Conservation (phyloP, 2,888 invertebrate species). For the Encarsia formosa region DNA sequence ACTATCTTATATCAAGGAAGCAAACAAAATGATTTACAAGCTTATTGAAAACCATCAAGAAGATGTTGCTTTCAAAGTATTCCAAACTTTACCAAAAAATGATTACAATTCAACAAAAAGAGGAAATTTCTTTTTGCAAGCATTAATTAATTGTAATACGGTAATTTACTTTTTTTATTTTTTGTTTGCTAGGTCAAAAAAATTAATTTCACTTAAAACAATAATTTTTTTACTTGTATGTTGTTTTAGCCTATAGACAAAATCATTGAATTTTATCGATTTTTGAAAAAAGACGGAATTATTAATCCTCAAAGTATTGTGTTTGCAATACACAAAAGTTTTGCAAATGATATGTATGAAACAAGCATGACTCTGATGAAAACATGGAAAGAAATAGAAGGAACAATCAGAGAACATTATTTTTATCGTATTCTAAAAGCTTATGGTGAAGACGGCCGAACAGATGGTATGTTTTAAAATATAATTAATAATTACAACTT, state of each 20-base stretch:
- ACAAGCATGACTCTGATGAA: conserved; percentile 6
- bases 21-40: conserved; percentile 4
- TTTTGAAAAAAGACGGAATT: conserved; percentile 1
- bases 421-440: conserved; percentile 7
- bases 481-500: neutral
- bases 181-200: neutral
- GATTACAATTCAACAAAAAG: neutral
- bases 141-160: neutral
- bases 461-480: neutral
- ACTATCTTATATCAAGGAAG: neutral
- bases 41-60: conserved; percentile 4
- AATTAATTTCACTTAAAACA: neutral
- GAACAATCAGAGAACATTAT: conserved; percentile 3
- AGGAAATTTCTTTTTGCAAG: conserved; percentile 3
- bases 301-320: neutral
- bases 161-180: neutral
- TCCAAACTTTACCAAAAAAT: neutral
- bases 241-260: conserved; percentile 5
- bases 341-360: conserved; percentile 6
- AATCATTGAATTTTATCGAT: neutral
- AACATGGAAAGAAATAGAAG: conserved; percentile 10
- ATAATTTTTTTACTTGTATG: neutral
- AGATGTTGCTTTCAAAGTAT: conserved; percentile 7
- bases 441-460: neutral
- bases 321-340: conserved; percentile 5